Evolutionary conservation across 2,113 vertebrate species (phyloP), one percentile per base, ranked within the genome.

Genomic region (Sinocyclocheilus maitianheensis): DNA sequence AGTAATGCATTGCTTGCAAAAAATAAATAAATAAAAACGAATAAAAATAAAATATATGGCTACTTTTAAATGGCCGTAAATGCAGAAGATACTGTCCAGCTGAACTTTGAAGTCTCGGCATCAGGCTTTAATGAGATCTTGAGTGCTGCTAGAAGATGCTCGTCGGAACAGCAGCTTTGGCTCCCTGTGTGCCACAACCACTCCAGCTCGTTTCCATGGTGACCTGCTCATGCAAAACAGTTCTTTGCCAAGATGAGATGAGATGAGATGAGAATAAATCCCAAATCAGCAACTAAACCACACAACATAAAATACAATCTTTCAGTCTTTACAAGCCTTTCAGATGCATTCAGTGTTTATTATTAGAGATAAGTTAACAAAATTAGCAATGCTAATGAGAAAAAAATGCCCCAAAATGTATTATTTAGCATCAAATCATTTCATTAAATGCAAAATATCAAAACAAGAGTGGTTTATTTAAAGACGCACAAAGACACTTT

Each of bases 101-200:
- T 60, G 58, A 60, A 9, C 58, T 22, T 22, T 8, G 2, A 60
- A 1, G 8, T 60, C 58, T 60, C 20, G 0, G n/a, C 62, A 26
- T 40, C 69, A 40, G 69, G 88, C 16, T 91, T 81, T 91, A 90
- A 74, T 67, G 62, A 80, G 65, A 8, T 76, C 58, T 13, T 4
- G 48, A 62, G 11, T 22, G 30, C 48, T 22, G 6, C 77, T 60
- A 40, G 77, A 37, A 20, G 77, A 60, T 11, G 6, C 9, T 58
- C 16, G 3, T 2, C 1, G 0, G 51, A 77, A 58, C 48, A 2
- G 30, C 30, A 30, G 30, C 30, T 34, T 34, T 34, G 30, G 30
- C 30, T 34, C 30, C 30, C 30, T 34, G 30, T 34, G 30, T 34
- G 30, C 30, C 30, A 34, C 30, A 34, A 34, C 30, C 30, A 34